Evolutionary conservation across 2,888 invertebrate species (phyloP), one percentile per base, ranked within the genome.

Genomic region (Caenorhabditis macrosperma): DNA sequence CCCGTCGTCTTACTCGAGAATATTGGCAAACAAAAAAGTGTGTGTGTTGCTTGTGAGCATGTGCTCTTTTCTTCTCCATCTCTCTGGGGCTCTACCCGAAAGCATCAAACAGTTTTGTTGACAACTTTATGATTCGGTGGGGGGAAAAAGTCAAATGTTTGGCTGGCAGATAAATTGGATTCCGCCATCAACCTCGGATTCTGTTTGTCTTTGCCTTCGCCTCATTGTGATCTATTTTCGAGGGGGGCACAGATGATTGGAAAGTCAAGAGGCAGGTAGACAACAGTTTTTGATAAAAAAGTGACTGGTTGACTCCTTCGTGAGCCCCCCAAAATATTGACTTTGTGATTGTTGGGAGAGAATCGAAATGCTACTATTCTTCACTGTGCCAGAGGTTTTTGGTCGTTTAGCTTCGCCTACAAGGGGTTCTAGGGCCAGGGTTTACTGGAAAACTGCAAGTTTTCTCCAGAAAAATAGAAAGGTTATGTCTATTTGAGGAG

Each of bases 51-150:
- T 20, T 44, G 41, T 52, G 52, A 41, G 61, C 71, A 71, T 71
- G 71, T 71, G 71, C 71, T 71, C 61, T 48, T 52, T 26, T 30
- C 38, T 35, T 7, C 41, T 54, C 61, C 17, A 30, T 55, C 50
- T 57, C 52, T 55, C 24, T 30, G 44, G n/a, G 10, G 50, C n/a
- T n/a, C n/a, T n/a, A n/a, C n/a, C n/a, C n/a, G n/a, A n/a, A n/a
- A n/a, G n/a, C n/a, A n/a, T 69, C 61, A 71, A 71, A 71, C 71
- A 71, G 71, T 71, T 69, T 71, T 71, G 59, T 71, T 71, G 71
- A 71, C 71, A 71, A 71, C 71, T 54, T 54, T 57, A 68, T 59
- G 59, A 68, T 59, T 60, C 52, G 17, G 9, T 12, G 24, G 2
- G 30, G 44, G 28, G 46, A 61, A 54, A 50, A 20, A 17, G 17